Evolutionary conservation across 2,888 invertebrate species (phyloP), one percentile per base, ranked within the genome.

Genomic region (Dryomyza anilis): DNA sequence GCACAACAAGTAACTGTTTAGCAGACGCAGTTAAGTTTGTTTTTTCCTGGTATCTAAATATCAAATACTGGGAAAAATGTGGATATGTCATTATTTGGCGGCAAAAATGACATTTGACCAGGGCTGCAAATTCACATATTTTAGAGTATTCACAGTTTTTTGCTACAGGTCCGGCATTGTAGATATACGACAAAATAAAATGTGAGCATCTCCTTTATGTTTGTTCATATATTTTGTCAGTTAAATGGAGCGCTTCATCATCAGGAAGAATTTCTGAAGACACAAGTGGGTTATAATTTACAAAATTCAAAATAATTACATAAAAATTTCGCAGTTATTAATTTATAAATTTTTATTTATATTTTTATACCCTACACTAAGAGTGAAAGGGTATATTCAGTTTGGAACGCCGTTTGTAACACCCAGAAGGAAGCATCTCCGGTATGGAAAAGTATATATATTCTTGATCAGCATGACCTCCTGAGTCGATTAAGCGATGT

Each of bases 1-100:
- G n/a, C 39, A 27, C 52, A 61, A 52, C 23, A 52, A 27, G 25
- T 61, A 61, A 61, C 61, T 61, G 61, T 61, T 19, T 8, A n/a
- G 29, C 52, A 43, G 19, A 14, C 29, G 43, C 61, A 61, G 61
- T 61, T 61, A 61, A 27, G 19, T 30, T 5, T 6, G 3, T 16
- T 1, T 33, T 33, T 3, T 3, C 12, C 45, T n/a, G 14, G 8
- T 27, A 12, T 27, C 30, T 16, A 8, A 8, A 16, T 46, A 30
- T 46, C 21, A 30, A 30, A 58, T 45, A 3, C 46, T 29, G 58
- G 45, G 0, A 45, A 43, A 58, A 1, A 58, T 23, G 3, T 27
- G 1, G 1, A 14, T 14, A 21, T n/a, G 2, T 6, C 36, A 12
- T 4, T 36, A 36, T 56, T 56, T 56, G 55, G 55, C 55, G 55